Percentiles rank a stretch among this genome's conserved stretches.
These are phyloP conservation scores for Pelagia noctiluca DNA, from an alignment of 30 jellyfish, hydroid and myxozoan species.

Conservation along the genomic window DNA sequence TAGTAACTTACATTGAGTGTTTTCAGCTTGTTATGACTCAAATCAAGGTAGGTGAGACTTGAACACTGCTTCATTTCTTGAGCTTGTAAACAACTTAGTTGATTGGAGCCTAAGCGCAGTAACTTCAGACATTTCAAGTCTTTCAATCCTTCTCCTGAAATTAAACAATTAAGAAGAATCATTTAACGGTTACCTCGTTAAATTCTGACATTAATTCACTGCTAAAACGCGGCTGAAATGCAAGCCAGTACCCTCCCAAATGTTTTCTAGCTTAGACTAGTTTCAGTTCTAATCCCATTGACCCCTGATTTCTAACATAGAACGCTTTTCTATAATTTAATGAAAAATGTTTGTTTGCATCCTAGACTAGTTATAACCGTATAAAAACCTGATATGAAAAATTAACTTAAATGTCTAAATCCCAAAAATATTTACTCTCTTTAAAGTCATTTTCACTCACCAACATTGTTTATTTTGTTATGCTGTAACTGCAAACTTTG, in stretches of 20 bases:
- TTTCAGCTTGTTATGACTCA: conserved; percentile 44
- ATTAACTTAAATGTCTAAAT: neutral
- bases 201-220: neutral
- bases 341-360: too few relatives aligned
- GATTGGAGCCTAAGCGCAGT: conserved; percentile 44
- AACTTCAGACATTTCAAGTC: conserved; percentile 28
- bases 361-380: too few relatives aligned
- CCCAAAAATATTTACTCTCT: neutral
- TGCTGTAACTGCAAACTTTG: conserved; percentile 70
- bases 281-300: neutral
- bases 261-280: too few relatives aligned
- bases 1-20: conserved; percentile 19
- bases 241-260: neutral
- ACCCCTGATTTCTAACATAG: neutral
- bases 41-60: conserved; percentile 48
- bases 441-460: conserved; percentile 15
- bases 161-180: neutral
- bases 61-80: conserved; percentile 25
- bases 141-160: conserved; percentile 64
- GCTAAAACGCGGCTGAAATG: neutral
- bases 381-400: neutral
- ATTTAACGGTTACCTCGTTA: neutral
- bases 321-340: neutral
- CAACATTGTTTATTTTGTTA: conserved; percentile 40
- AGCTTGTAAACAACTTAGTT: neutral